Percentiles rank a stretch among this genome's conserved stretches.
Conservation (phyloP, 2,797 vertebrate genomes). For the Coracias cyanogaster region DNA sequence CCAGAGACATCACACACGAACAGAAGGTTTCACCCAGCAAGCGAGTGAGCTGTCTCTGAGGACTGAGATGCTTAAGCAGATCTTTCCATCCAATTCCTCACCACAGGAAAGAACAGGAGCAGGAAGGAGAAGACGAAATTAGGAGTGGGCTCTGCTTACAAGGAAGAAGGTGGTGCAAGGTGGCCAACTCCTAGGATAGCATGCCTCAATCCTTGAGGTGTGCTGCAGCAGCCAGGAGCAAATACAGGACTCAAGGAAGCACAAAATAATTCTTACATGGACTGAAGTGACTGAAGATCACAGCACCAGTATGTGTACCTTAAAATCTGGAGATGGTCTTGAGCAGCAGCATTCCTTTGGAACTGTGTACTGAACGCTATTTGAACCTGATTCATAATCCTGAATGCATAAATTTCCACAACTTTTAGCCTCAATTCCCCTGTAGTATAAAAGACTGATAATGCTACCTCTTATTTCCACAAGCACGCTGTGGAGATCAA, state of each 20-base stretch:
- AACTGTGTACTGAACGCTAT: neutral
- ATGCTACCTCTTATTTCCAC: neutral
- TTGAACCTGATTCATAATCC: neutral
- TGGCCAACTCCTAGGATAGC: neutral
- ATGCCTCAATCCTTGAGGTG: neutral
- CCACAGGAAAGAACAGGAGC: neutral
- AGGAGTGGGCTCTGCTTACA: neutral
- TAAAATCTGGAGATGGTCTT: neutral
- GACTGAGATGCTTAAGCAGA: neutral
- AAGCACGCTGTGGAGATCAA: neutral
- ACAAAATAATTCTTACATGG: neutral
- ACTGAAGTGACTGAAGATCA: neutral
- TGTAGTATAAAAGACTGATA: neutral
- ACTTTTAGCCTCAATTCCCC: neutral
- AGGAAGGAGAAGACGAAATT: neutral
- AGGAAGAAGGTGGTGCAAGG: neutral
- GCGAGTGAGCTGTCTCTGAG: neutral
- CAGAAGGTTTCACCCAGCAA: neutral
- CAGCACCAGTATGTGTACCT: accelerated
- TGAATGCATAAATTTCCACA: neutral
- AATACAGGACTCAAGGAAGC: neutral
- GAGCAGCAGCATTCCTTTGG: neutral
- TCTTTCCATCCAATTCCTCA: neutral
- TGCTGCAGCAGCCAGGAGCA: neutral
- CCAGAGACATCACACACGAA: neutral